A percentile compares a stretch with the other conserved stretches of the same genome.
phyloP scores from a whole-genome alignment of 1,140 invertebrate genomes.

The Cydia pomonella region DNA sequence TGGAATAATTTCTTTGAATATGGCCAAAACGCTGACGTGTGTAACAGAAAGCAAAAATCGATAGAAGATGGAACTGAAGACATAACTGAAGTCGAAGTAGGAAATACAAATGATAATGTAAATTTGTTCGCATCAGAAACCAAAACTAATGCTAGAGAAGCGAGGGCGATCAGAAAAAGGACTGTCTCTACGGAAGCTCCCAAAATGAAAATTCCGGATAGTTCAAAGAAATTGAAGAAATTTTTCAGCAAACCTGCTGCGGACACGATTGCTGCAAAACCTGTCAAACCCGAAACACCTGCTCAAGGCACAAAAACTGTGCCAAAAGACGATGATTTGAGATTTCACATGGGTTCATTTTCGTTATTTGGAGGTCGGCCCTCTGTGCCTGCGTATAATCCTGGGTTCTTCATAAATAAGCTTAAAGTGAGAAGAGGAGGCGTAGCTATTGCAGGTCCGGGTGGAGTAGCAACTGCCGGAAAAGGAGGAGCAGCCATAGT shows the following conservation, averaged over 20 bases:
- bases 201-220: conserved; percentile 41
- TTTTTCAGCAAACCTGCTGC: conserved; percentile 52
- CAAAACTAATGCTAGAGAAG: conserved; percentile 49
- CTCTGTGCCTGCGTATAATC: conserved; percentile 52
- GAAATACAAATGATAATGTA: conserved; percentile 39
- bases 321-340: conserved; percentile 47
- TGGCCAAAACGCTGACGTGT: conserved; percentile 80
- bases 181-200: conserved; percentile 45
- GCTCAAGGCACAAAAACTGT: conserved; percentile 49
- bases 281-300: conserved; percentile 37
- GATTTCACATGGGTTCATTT: conserved; percentile 50
- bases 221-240: conserved; percentile 51
- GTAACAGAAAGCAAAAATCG: conserved; percentile 65
- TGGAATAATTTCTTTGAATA: conserved; percentile 81
- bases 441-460: conserved; percentile 87
- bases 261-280: conserved; percentile 49
- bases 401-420: conserved; percentile 84
- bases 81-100: conserved; percentile 35
- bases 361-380: conserved; percentile 61
- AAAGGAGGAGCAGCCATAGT: conserved; percentile 88
- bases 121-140: conserved; percentile 35
- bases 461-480: conserved; percentile 87
- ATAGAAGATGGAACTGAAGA: conserved; percentile 39
- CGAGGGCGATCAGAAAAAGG: conserved; percentile 58
- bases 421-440: conserved; percentile 85